phyloP scores from a whole-genome alignment of 2,797 vertebrate genomes.

The Lemur catta region DNA sequence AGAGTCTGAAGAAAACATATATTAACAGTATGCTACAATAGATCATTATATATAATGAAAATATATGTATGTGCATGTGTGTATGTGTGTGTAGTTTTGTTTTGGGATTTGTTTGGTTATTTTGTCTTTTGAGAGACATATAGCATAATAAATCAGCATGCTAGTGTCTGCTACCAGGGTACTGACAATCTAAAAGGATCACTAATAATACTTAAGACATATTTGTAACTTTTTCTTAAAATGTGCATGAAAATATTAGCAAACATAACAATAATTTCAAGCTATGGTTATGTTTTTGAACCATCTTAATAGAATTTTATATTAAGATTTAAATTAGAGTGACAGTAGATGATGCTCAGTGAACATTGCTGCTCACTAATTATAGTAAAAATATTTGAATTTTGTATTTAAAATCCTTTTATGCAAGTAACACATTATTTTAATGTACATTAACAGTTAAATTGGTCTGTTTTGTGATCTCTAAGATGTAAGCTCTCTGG shows the following conservation, averaged over 20 bases:
- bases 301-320: not conserved
- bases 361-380: not conserved
- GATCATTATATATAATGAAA: not conserved
- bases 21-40: not conserved
- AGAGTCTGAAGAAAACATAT: not conserved
- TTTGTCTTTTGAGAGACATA: constrained; percentile 30
- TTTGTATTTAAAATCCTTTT: constrained; percentile 2
- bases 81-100: not conserved
- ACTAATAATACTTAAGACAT: constrained; percentile 23
- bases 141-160: not conserved
- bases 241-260: not conserved
- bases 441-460: not conserved
- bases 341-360: not conserved
- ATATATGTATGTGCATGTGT: not conserved
- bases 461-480: not conserved
- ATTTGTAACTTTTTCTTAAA: not conserved
- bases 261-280: not conserved
- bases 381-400: constrained; percentile 5
- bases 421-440: constrained; percentile 19
- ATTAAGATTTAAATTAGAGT: constrained; percentile 30
- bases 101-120: not conserved
- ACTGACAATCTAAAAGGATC: not conserved
- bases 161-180: not conserved
- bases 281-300: not conserved
- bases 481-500: not conserved